Evolutionary conservation across 2,797 vertebrate species (phyloP).

Genomic region (Caiman crocodilus): DNA sequence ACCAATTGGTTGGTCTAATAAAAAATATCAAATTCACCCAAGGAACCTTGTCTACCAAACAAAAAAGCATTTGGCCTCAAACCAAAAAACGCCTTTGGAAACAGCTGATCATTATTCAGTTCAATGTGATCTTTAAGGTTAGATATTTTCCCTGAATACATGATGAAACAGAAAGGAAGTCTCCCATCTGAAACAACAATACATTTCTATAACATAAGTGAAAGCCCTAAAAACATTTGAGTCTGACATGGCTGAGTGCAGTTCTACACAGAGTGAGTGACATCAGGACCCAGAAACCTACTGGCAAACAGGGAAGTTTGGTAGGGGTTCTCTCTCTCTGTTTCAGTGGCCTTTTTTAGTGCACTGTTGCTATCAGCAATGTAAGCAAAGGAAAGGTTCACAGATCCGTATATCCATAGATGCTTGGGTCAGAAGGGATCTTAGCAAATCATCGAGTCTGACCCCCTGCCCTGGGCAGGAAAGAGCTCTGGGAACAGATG

Average conservation of each 20-base stretch:
- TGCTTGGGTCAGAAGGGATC: no score
- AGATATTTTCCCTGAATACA: background rate
- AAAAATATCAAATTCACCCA: no score
- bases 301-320: no score
- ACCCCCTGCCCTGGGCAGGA: no score
- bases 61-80: slow-evolving; percentile 21
- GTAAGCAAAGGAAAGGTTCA: no score
- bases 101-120: background rate
- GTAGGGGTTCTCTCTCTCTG: no score
- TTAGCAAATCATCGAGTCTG: no score
- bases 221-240: background rate
- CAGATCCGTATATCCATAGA: no score
- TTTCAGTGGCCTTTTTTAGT: no score
- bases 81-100: slow-evolving; percentile 3
- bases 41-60: background rate
- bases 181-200: slow-evolving; percentile 11
- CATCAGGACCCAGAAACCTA: background rate
- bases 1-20: no score
- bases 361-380: no score
- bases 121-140: background rate
- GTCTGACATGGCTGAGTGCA: background rate
- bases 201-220: background rate
- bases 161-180: background rate
- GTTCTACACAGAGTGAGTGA: background rate
- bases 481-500: no score